Conservation (phyloP, 1,140 invertebrate genomes). For the Cherax quadricarinatus region DNA sequence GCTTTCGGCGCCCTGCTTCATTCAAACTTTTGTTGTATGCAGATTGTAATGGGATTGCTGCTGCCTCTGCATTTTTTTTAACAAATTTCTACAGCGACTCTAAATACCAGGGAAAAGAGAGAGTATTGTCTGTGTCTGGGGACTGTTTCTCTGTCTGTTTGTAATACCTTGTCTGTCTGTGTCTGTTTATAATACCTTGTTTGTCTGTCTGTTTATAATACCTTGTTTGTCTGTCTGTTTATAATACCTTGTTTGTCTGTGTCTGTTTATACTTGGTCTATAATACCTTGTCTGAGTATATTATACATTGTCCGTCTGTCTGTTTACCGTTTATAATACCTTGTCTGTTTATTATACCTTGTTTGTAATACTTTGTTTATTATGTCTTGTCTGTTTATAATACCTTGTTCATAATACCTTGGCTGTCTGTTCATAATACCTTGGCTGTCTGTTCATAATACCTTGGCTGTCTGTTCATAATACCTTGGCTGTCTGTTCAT, state of each 20-base stretch:
- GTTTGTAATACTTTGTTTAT: slow-evolving; percentile 2
- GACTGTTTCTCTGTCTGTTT: not conserved
- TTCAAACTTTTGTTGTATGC: no score
- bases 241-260: no score
- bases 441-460: slow-evolving; percentile 32
- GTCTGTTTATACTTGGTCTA: not conserved
- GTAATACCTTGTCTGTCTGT: slow-evolving; percentile 15
- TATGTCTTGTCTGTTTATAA: not conserved
- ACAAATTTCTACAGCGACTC: not conserved
- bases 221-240: slow-evolving; percentile 32
- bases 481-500: slow-evolving; percentile 29
- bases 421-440: not conserved
- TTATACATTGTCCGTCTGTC: no score
- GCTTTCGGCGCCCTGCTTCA: no score
- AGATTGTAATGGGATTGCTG: no score
- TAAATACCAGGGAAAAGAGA: no score
- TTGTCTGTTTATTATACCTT: slow-evolving; percentile 35
- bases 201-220: not conserved
- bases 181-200: no score
- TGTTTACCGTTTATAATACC: not conserved
- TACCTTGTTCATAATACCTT: no score
- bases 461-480: not conserved
- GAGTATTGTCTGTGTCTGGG: no score
- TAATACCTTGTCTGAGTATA: slow-evolving; percentile 29
- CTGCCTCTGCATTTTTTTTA: no score